phyloP scores from a whole-genome alignment of 2,113 vertebrate species.

The Pseudorectes ferrugineus region DNA sequence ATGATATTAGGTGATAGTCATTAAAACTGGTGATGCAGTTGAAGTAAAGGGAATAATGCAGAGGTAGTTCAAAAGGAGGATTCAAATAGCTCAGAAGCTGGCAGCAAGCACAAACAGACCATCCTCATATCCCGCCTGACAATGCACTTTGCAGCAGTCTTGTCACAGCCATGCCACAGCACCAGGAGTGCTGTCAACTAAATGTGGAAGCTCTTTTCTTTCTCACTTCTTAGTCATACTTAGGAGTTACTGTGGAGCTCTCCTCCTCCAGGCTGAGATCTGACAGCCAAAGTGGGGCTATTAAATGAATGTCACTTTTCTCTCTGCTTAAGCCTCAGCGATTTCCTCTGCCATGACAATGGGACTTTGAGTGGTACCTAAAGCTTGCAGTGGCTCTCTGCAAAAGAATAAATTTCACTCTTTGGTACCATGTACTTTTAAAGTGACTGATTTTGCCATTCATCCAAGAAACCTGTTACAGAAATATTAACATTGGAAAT shows the following conservation, averaged over 20 bases:
- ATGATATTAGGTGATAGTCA: background rate
- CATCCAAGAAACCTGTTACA: background rate
- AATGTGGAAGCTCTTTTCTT: background rate
- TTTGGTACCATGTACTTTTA: background rate
- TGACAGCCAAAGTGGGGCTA: background rate
- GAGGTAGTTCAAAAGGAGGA: background rate
- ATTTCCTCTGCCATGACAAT: background rate
- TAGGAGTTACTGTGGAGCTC: background rate
- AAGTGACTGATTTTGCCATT: background rate
- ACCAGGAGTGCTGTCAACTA: background rate
- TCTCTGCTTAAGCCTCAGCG: background rate
- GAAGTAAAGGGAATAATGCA: background rate
- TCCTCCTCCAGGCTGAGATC: background rate
- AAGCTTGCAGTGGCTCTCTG: background rate
- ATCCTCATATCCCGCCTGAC: background rate
- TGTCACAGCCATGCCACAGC: background rate
- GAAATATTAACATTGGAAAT: background rate
- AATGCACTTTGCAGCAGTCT: background rate
- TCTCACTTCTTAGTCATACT: background rate
- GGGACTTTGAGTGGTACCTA: background rate
- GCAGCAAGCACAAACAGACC: accelerated
- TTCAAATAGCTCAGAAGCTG: background rate
- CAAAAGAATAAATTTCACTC: background rate
- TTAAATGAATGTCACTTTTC: background rate
- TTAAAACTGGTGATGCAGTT: background rate